Evolutionary conservation across 2,113 vertebrate species (phyloP), one percentile per base, ranked within the genome.

Genomic region (Forbesichthys agassizii): DNA sequence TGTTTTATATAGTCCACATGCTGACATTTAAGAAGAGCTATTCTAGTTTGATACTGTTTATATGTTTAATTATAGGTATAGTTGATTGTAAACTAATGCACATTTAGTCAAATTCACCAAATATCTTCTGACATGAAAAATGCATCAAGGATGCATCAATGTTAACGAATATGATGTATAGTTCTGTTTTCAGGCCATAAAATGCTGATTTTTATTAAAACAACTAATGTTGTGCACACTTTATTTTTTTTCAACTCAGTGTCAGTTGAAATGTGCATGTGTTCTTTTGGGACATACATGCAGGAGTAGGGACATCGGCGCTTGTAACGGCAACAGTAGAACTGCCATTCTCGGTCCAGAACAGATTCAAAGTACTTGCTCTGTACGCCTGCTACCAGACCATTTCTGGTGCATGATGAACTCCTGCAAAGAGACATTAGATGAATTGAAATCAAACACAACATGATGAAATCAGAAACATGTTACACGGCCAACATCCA

Each of bases 301-400:
- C 97, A 98, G 56, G 94, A 94, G 69, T 99, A 99, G 0, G 96
- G 96, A 58, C 98, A 99, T 27, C 94, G 92, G 77, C 91, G 93
- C 79, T 92, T 93, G 0, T 96, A 99, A 46, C 94, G 94, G 78
- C 98, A 99, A 86, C 98, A 99, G 89, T 96, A 99, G 77, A 99
- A 99, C 65, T 96, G 96, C 97, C 98, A 99, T 74, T 99, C 98
- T 0, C 98, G 93, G 79, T 99, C 98, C 69, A 99, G 93, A 71
- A 97, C 94, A 0, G 95, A 92, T 20, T 96, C 94, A 62, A 98
- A 98, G 86, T 99, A 99, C 77, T 95, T 95, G 68, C 96, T 98
- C 79, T 98, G 95, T 69, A 99, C 92, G 1, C 98, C 98, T 0
- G 97, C 96, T 62, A 99, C 96, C 72, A 99, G 84, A 7, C 96